Base-by-base conservation (phyloP, 2,113 vertebrate species). In the Ameiurus melas region DNA sequence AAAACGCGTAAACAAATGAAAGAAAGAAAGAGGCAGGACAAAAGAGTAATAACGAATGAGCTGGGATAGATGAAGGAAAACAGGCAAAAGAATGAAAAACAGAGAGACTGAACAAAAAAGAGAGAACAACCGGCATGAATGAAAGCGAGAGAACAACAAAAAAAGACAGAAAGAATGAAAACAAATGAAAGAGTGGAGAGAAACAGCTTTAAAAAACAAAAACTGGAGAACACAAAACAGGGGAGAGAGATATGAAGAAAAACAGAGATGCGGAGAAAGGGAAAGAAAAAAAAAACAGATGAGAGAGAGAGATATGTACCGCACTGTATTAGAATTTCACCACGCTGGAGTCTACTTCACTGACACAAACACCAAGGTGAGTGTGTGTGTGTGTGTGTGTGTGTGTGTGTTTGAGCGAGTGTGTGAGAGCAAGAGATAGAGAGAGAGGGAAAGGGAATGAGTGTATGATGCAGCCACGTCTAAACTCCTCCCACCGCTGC, bases 261-360 rank as follows among this genome's bases (percentile, higher is more conserved):
- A 12, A 36, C 4, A 16, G 1, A 73, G 22, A 36, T 1, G 33
- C 2, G 7, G 68, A 70, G 4, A 70, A 30, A 70, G 14, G 33
- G 30, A 33, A 2, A 70, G 27, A 13, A 5, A 66, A 30, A 33
- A 30, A 25, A 33, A 33, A 25, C 1, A 62, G n/a, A 68, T 16
- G 22, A 25, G 22, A 12, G 27, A 66, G 10, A 66, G 27, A 66
- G 62, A n/a, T 9, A 95, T 96, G 95, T 96, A 96, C 96, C 96
- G 96, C 95, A 94, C 94, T 95, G 94, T 96, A 97, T 98, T 97
- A 97, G 98, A 97, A 97, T 98, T 98, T 97, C 96, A 97, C 96
- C 95, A 96, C 91, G 93, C 93, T 94, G 95, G 96, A 96, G 92
- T 95, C 95, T 94, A 95, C 95, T 96, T 96, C 94, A 92, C 92